phyloP scores from a whole-genome alignment of 2,888 invertebrate genomes.

The Caenorhabditis angaria region DNA sequence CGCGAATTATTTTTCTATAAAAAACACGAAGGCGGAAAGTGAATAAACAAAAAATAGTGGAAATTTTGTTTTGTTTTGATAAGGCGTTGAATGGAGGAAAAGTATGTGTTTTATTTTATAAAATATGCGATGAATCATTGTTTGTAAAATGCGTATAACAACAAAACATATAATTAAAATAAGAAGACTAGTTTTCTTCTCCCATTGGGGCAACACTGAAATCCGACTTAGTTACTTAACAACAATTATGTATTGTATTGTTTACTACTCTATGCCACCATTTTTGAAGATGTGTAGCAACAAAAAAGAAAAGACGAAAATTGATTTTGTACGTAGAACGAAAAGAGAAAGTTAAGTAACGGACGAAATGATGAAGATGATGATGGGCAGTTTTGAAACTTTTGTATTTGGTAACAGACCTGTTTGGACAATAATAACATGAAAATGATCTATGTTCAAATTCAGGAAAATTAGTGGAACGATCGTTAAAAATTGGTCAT shows the following conservation, averaged over 20 bases:
- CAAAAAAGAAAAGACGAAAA: not conserved
- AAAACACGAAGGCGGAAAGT: too few relatives aligned
- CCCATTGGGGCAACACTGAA: not conserved
- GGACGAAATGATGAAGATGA: not conserved
- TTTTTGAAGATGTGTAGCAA: not conserved
- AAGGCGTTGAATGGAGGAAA: too few relatives aligned
- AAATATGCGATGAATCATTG: not conserved
- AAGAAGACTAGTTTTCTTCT: not conserved
- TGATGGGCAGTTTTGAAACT: slow-evolving; percentile 1
- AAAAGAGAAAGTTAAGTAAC: slow-evolving; percentile 1
- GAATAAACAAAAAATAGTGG: too few relatives aligned
- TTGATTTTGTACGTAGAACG: not conserved
- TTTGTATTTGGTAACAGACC: slow-evolving; percentile 1
- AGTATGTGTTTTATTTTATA: slow-evolving; percentile 4
- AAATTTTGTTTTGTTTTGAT: not conserved
- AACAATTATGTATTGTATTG: slow-evolving; percentile 4
- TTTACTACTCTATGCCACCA: not conserved
- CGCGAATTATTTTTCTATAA: not conserved
- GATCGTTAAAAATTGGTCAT: too few relatives aligned
- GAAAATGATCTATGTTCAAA: too few relatives aligned
- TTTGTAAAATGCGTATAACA: not conserved
- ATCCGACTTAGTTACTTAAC: slow-evolving; percentile 2
- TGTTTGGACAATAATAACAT: not conserved
- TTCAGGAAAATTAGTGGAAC: too few relatives aligned
- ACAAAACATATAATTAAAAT: slow-evolving; percentile 2